Conservation (phyloP, 2,888 invertebrate genomes). For the Catocala sponsa region DNA sequence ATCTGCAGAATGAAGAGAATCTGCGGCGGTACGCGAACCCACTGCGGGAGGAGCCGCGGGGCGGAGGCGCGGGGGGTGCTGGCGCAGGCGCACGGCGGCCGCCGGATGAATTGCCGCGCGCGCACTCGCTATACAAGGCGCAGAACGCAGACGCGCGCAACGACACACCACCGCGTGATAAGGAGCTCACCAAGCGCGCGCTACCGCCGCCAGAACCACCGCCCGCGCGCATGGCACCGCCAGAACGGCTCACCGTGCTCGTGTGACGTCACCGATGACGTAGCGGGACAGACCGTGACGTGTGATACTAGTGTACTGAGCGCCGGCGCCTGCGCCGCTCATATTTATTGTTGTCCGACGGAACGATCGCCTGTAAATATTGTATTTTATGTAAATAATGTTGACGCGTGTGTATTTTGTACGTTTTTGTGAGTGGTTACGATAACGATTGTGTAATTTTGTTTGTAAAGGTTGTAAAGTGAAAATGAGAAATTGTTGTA, state of each 20-base stretch:
- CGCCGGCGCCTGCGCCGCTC: constrained; percentile 44
- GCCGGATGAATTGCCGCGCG: constrained; percentile 85
- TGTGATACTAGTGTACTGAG: constrained; percentile 64
- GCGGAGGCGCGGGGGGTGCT: constrained; percentile 80
- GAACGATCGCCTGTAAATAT: constrained; percentile 74
- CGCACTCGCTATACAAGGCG: constrained; percentile 93
- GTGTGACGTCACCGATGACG: constrained; percentile 57
- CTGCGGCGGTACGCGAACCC: constrained; percentile 94
- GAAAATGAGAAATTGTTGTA: constrained; percentile 71
- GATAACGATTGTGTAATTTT: constrained; percentile 67
- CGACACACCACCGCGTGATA: constrained; percentile 92
- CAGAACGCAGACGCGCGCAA: constrained; percentile 95
- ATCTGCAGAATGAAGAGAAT: constrained; percentile 96
- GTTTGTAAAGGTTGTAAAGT: constrained; percentile 81
- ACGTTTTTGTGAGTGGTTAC: constrained; percentile 57
- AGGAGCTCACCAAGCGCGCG: constrained; percentile 93
- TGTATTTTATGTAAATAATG: constrained; percentile 82
- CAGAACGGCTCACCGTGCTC: constrained; percentile 83
- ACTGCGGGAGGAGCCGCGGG: constrained; percentile 89
- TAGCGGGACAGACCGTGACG: constrained; percentile 20
- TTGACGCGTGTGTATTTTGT: constrained; percentile 68
- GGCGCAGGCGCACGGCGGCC: constrained; percentile 65
- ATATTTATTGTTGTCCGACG: constrained; percentile 72
- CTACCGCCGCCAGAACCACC: constrained; percentile 78
- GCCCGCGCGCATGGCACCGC: constrained; percentile 67